These are phyloP conservation scores for Scylla paramamosain DNA, from an alignment of 1,140 invertebrate species.

Conservation along the genomic window DNA sequence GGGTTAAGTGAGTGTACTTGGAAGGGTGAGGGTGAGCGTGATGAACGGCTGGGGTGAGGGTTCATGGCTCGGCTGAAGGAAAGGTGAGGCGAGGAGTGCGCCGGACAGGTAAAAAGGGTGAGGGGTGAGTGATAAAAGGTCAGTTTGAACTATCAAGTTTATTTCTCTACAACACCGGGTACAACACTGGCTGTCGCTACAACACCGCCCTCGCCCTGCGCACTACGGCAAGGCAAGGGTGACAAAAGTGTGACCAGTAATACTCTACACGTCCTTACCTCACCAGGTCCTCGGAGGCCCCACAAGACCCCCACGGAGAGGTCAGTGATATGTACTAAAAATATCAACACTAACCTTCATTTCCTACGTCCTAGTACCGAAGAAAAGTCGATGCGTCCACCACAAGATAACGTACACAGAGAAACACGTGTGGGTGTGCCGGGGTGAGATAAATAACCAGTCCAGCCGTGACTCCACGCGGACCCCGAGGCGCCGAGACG, in stretches of 20 bases:
- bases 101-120: no score
- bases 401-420: background rate
- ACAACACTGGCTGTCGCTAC: slow-evolving; percentile 16
- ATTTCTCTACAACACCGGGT: background rate
- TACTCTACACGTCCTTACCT: background rate
- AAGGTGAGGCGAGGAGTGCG: background rate
- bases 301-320: background rate
- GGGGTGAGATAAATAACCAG: no score
- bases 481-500: background rate
- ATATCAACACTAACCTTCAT: slow-evolving; percentile 13
- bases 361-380: background rate
- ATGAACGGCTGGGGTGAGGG: background rate
- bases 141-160: background rate
- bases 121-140: background rate
- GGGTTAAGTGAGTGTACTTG: background rate
- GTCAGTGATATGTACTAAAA: slow-evolving; percentile 5
- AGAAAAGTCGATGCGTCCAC: slow-evolving; percentile 7
- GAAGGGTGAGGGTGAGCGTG: background rate
- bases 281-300: background rate
- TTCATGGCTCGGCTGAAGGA: background rate
- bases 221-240: background rate
- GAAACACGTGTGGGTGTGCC: background rate
- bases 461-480: background rate
- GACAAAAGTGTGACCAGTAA: background rate
- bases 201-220: background rate